phyloP scores from a whole-genome alignment of 2,797 vertebrate species.

The Parotocinclus haroldoi region DNA sequence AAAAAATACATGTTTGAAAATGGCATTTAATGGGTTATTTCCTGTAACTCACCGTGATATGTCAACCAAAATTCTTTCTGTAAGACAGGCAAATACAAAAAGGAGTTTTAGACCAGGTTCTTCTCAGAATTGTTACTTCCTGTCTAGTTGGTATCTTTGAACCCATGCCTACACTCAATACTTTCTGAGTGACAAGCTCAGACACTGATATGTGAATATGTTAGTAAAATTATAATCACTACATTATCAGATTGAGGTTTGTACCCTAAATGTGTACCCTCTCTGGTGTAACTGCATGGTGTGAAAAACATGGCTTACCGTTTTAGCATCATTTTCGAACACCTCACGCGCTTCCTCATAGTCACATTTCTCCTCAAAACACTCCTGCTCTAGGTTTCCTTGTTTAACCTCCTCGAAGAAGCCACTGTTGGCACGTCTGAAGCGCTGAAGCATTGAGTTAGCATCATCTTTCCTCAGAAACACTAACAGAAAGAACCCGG shows the following conservation, averaged over 20 bases:
- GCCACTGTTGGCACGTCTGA: slow-evolving; percentile 61
- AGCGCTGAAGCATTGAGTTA: slow-evolving; percentile 47
- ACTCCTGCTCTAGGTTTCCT: slow-evolving; percentile 80
- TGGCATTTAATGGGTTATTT: background rate
- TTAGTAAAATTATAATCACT: too few species aligned
- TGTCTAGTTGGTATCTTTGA: too few species aligned
- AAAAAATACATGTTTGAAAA: background rate
- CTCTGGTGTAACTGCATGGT: too few species aligned
- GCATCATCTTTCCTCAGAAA: slow-evolving; percentile 53
- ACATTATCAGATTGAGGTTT: too few species aligned
- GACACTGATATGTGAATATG: too few species aligned
- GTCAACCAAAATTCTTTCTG: slow-evolving; percentile 65
- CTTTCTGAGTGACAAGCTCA: too few species aligned
- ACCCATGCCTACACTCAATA: too few species aligned
- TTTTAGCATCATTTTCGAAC: slow-evolving; percentile 71
- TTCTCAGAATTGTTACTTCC: too few species aligned
- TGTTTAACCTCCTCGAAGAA: slow-evolving; percentile 73
- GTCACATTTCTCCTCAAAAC: slow-evolving; percentile 75
- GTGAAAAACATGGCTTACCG: slow-evolving; percentile 60
- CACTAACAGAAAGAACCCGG: slow-evolving; percentile 19
- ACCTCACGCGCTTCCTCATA: slow-evolving; percentile 81
- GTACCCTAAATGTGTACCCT: background rate
- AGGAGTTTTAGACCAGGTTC: background rate
- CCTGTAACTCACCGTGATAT: slow-evolving; percentile 61
- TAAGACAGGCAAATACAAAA: slow-evolving; percentile 3